Base-by-base conservation (phyloP, 2,888 invertebrate species). In the Drosophila neotestacea region DNA sequence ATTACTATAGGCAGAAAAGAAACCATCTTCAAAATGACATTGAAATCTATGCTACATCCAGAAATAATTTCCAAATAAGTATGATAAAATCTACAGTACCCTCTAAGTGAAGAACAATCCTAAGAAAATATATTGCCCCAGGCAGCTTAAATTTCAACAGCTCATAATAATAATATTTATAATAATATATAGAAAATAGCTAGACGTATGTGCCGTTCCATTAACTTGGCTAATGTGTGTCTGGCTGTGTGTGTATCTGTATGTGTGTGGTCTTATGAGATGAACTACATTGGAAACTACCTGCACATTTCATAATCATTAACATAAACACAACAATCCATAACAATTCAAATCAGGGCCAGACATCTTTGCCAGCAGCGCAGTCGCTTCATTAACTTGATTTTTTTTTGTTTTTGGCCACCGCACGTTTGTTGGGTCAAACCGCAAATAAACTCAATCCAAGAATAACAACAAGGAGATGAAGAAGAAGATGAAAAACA, bases 221-320 rank as follows among this genome's bases (percentile, higher is more conserved):
- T 59, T 59, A 58, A 47, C 38, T 38, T 16, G 47, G 58, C 9
- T 30, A 6, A 46, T 34, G 9, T 39, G 52, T 32, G 52, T 34
- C 22, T 56, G 28, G 6, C 32, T 32, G 32, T 39, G 52, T 42
- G 34, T 56, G 28, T 42, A 1, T 54, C 50, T 67, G 62, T n/a
- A n/a, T 76, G 77, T 77, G 77, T 55, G 27, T 59, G 42, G 50
- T 60, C 47, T 63, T 56, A 60, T 75, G 77, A 56, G 50, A 66
- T 71, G 64, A 46, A 62, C 60, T 71, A 76, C 44, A 65, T 74
- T 32, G 48, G 16, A 58, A 59, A 65, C 78, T 73, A 77, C 78
- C 79, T 73, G 82, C 84, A 77, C 78, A 64, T 59, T 73, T 77
- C 69, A 77, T 73, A 85, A 82, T 85, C 88, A 84, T 84, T 84